These are phyloP conservation scores for Chloroclystis v-ata DNA, from an alignment of 2,888 invertebrate genomes.

Conservation along the genomic window DNA sequence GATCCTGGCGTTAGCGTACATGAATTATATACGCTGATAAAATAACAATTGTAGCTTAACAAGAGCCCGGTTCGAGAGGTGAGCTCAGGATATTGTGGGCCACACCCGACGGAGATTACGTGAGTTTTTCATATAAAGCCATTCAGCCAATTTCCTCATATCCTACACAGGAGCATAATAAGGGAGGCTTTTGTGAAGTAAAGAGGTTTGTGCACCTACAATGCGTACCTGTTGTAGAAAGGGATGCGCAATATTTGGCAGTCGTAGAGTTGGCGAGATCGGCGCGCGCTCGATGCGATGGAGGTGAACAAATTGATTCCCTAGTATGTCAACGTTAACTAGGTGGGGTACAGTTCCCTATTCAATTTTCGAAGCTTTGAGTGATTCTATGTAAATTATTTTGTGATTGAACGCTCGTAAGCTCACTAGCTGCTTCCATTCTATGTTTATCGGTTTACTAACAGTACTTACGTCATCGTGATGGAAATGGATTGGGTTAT, in stretches of 20 bases:
- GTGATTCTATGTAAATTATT: constrained; percentile 34
- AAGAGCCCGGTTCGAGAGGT: constrained; percentile 48
- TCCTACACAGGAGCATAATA: constrained; percentile 73
- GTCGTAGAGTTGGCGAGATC: constrained; percentile 49
- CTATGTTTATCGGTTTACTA: constrained; percentile 12
- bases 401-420: constrained; percentile 28
- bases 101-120: constrained; percentile 68
- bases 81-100: constrained; percentile 67
- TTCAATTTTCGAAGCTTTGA: constrained; percentile 47
- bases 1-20: constrained; percentile 18
- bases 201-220: constrained; percentile 71
- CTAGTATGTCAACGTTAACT: constrained; percentile 43
- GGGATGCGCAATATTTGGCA: constrained; percentile 54
- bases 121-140: constrained; percentile 75
- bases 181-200: constrained; percentile 71
- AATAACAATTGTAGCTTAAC: constrained; percentile 50
- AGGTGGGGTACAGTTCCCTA: constrained; percentile 42
- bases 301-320: constrained; percentile 54
- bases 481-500: constrained; percentile 14
- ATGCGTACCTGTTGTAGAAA: constrained; percentile 57
- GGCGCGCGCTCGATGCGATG: constrained; percentile 51
- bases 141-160: constrained; percentile 77
- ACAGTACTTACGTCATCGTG: constrained; percentile 7
- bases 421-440: constrained; percentile 18
- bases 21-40: constrained; percentile 37